Conservation (phyloP, 2,888 invertebrate genomes). For the Drosophila kuntzei region DNA sequence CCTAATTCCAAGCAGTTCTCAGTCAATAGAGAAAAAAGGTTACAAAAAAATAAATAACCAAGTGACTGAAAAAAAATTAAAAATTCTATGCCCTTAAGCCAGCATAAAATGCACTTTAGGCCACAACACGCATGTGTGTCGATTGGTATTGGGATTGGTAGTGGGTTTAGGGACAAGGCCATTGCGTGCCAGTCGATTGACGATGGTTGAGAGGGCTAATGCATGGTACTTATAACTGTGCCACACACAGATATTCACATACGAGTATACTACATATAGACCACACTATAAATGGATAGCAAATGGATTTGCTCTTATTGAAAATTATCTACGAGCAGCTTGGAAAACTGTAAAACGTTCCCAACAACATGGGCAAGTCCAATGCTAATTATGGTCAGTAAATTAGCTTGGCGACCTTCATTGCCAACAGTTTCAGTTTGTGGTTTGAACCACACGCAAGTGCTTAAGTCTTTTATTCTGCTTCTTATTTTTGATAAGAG, state of each 20-base stretch:
- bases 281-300: conserved; percentile 30
- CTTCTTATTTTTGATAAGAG: conserved; percentile 33
- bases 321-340: conserved; percentile 72
- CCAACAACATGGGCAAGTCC: conserved; percentile 45
- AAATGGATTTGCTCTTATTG: conserved; percentile 62
- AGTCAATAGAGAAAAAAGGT: conserved; percentile 6
- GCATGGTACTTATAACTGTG: conserved; percentile 39
- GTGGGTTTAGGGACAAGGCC: conserved; percentile 54
- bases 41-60: conserved; percentile 14
- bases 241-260: conserved; percentile 34
- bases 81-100: conserved; percentile 49
- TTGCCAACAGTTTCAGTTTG: conserved; percentile 49
- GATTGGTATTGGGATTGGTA: conserved; percentile 10
- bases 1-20: conserved; percentile 24
- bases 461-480: conserved; percentile 33
- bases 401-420: conserved; percentile 74
- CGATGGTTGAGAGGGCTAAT: conserved; percentile 60
- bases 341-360: conserved; percentile 66
- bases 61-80: conserved; percentile 19
- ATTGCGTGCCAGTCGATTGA: conserved; percentile 65
- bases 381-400: conserved; percentile 73
- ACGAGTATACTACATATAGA: conserved; percentile 20
- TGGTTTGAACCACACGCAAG: conserved; percentile 56
- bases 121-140: conserved; percentile 49
- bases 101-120: conserved; percentile 46